Conservation (phyloP, 2,113 vertebrate genomes). For the Chaetura pelagica region DNA sequence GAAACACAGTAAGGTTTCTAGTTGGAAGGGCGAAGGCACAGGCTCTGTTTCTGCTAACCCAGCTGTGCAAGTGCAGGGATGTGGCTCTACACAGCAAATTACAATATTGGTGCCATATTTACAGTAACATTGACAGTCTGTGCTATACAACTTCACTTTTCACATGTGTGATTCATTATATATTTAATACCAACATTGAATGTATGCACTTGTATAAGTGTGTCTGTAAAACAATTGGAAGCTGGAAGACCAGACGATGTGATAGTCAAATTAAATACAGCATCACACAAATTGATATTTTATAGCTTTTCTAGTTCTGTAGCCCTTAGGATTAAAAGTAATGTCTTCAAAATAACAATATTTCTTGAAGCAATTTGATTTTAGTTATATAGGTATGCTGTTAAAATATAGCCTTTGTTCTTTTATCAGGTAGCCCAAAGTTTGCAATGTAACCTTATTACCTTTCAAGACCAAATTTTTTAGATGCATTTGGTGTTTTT, state of each 20-base stretch:
- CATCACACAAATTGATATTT: background rate
- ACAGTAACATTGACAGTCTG: background rate
- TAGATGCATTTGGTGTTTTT: background rate
- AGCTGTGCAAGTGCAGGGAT: background rate
- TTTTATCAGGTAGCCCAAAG: background rate
- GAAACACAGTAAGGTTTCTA: background rate
- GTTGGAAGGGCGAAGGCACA: background rate
- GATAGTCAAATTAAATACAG: background rate
- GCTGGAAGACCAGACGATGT: background rate
- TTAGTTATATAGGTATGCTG: background rate
- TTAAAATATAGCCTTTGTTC: background rate
- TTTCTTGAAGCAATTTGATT: background rate
- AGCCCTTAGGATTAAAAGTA: background rate
- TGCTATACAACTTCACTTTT: background rate
- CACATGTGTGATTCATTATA: background rate
- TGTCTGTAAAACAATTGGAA: background rate
- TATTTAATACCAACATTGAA: background rate
- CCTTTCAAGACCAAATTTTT: background rate
- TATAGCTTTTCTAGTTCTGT: background rate
- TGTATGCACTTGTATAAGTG: background rate
- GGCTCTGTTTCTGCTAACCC: background rate
- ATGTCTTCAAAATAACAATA: background rate
- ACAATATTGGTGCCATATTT: background rate
- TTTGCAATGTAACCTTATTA: background rate
- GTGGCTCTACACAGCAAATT: background rate